Percentiles rank a stretch among this genome's conserved stretches.
Conservation (phyloP, 64 coral and sea anemone species). For the Acropora yongei region DNA sequence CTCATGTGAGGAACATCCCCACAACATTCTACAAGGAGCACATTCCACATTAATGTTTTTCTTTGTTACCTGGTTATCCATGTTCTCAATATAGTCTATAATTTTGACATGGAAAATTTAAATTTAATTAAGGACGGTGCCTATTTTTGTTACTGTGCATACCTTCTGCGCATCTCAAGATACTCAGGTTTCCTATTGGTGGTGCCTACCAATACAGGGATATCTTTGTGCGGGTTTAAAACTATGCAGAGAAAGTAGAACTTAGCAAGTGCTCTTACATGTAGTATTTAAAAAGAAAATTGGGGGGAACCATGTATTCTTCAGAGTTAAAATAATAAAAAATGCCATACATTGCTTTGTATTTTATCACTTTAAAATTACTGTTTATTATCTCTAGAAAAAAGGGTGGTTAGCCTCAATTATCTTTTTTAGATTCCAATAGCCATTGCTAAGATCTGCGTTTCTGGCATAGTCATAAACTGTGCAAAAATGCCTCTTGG, state of each 20-base stretch:
- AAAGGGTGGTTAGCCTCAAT: background rate
- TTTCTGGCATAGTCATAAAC: constrained; percentile 1
- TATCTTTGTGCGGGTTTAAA: background rate
- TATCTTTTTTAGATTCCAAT: constrained; percentile 2
- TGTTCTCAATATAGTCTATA: background rate
- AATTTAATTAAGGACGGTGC: background rate
- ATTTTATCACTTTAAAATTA: background rate
- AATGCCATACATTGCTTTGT: constrained; percentile 3
- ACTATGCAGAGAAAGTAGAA: background rate
- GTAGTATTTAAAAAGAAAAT: background rate
- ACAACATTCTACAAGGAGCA: background rate
- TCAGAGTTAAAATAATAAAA: background rate
- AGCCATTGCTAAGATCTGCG: background rate
- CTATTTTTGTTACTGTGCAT: background rate
- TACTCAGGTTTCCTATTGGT: constrained; percentile 2
- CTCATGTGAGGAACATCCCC: background rate
- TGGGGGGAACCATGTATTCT: constrained; percentile 1
- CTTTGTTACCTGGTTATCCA: background rate
- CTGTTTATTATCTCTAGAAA: constrained; percentile 1
- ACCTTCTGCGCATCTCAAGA: constrained; percentile 1
- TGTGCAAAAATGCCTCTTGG: background rate
- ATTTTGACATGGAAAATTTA: constrained; percentile 1
- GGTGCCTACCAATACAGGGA: background rate
- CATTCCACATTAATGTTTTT: constrained; percentile 15
- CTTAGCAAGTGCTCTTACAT: constrained; percentile 3